Evolutionary conservation across 2,113 vertebrate species (phyloP).

Genomic region (Sakesphorus luctuosus): DNA sequence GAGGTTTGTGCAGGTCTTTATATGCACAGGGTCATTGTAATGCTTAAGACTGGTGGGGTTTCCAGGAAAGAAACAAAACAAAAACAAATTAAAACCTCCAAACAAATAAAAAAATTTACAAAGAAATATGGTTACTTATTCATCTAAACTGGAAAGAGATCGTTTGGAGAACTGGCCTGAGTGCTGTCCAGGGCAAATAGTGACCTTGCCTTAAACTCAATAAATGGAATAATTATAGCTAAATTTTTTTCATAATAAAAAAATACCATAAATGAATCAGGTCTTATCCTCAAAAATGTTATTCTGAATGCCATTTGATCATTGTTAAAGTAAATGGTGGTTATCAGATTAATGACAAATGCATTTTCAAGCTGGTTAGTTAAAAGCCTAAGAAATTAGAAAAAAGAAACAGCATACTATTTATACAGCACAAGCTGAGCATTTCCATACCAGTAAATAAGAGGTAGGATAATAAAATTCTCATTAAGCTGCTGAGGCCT

Average conservation of each 20-base stretch:
- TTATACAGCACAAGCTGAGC: neutral
- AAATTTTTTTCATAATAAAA: conserved; percentile 58
- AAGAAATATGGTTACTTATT: neutral
- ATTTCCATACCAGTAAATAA: conserved; percentile 56
- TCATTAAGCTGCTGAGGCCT: conserved; percentile 42
- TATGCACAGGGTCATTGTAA: neutral
- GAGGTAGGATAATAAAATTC: conserved; percentile 26
- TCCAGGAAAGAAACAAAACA: neutral
- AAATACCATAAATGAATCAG: conserved; percentile 45
- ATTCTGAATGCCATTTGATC: conserved; percentile 11
- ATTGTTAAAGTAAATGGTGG: conserved; percentile 23
- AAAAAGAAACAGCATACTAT: conserved; percentile 1
- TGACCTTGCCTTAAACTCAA: neutral
- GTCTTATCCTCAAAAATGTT: conserved; percentile 8
- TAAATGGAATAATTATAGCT: conserved; percentile 22
- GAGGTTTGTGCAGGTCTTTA: neutral
- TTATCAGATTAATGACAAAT: conserved; percentile 55
- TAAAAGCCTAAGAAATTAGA: conserved; percentile 11
- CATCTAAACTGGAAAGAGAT: neutral
- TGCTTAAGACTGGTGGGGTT: neutral
- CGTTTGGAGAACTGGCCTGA: neutral
- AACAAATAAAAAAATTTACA: neutral
- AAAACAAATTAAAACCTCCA: too few relatives aligned
- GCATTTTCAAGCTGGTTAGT: conserved; percentile 25
- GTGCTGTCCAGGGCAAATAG: neutral